A percentile compares a stretch with the other conserved stretches of the same genome.
These are phyloP conservation scores for Pelvicachromis taeniatus DNA, from an alignment of 2,113 vertebrate genomes.

Conservation along the genomic window DNA sequence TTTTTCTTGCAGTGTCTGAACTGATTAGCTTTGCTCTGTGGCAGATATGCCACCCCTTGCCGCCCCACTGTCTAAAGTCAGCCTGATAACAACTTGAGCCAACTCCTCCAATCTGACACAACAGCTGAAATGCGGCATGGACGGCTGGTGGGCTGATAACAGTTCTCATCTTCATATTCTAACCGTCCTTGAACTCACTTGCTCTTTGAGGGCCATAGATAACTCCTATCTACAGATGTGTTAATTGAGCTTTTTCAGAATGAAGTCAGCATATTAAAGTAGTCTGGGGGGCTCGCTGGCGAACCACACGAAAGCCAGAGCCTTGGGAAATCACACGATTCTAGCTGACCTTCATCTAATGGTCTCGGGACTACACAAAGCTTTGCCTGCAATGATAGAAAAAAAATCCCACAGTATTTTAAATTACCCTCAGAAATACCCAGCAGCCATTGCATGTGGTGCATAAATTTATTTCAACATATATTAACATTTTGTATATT, in stretches of 20 bases:
- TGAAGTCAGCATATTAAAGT: slow-evolving; percentile 43
- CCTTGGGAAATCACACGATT: slow-evolving; percentile 47
- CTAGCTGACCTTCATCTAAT: slow-evolving; percentile 59
- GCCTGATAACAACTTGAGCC: slow-evolving; percentile 10
- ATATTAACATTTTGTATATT: slow-evolving; percentile 53
- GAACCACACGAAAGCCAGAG: slow-evolving; percentile 44
- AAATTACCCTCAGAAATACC: slow-evolving; percentile 10
- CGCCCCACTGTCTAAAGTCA: slow-evolving; percentile 12
- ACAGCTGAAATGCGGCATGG: not conserved
- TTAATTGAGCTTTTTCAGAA: slow-evolving; percentile 61
- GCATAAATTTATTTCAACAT: slow-evolving; percentile 68
- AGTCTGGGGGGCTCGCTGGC: slow-evolving; percentile 22
- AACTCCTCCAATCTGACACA: slow-evolving; percentile 18
- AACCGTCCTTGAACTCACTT: slow-evolving; percentile 34
- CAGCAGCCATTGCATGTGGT: slow-evolving; percentile 20
- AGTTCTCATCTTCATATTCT: slow-evolving; percentile 10
- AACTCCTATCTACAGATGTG: slow-evolving; percentile 54
- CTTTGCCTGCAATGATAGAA: not conserved
- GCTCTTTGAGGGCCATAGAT: slow-evolving; percentile 40
- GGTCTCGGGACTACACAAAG: slow-evolving; percentile 15
- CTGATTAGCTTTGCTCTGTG: slow-evolving; percentile 42
- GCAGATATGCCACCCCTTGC: slow-evolving; percentile 19
- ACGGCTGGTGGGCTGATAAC: not conserved
- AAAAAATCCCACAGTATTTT: not conserved
- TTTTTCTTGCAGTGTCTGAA: slow-evolving; percentile 43